Base-by-base conservation (phyloP, 2,888 invertebrate species). In the Acleris sparsana region DNA sequence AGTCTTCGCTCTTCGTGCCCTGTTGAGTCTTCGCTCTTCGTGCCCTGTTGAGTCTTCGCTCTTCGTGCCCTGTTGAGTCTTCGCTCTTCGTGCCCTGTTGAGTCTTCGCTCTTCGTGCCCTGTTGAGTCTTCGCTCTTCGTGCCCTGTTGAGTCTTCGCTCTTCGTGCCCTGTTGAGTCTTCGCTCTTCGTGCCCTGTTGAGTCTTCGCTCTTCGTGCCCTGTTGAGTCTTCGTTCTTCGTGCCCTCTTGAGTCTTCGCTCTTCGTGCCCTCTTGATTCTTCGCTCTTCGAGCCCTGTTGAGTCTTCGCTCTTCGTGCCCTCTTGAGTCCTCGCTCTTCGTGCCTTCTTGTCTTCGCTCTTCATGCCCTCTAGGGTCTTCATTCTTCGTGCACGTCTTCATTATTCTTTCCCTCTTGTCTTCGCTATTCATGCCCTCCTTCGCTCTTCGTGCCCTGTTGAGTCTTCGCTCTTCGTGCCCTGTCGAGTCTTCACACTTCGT, bases 111-210 rank as follows among this genome's bases (percentile, higher is more conserved):
- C 6, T 0, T 6, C 6, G 25, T 5, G 7, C 25, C 6, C 25
- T 22, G n/a, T n/a, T n/a, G n/a, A n/a, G 65, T 67, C 64, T 53
- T 69, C 53, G 52, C 62, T 68, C 62, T 67, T 63, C 66, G 29
- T 56, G 69, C 52, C 51, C 18, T 5, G 17, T 51, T 18, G 58
- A 48, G 39, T 67, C 69, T 68, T 65, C 20, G 3, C 9, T 65
- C 64, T 67, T 69, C 60, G 17, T 62, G 11, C 59, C 48, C 46
- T 68, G 70, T 67, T 64, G 64, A 55, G 22, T 67, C 71, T 68
- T 69, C 55, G 16, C 53, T 53, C 61, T 67, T 68, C 49, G 25
- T 51, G 1, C 39, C 11, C 6, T 56, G 46, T 58, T 62, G 53
- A 22, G 25, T 53, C 44, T 53, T 29, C 33, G 16, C 63, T 68